These are phyloP conservation scores for Characodon lateralis DNA, from an alignment of 2,797 vertebrate species.

Conservation along the genomic window DNA sequence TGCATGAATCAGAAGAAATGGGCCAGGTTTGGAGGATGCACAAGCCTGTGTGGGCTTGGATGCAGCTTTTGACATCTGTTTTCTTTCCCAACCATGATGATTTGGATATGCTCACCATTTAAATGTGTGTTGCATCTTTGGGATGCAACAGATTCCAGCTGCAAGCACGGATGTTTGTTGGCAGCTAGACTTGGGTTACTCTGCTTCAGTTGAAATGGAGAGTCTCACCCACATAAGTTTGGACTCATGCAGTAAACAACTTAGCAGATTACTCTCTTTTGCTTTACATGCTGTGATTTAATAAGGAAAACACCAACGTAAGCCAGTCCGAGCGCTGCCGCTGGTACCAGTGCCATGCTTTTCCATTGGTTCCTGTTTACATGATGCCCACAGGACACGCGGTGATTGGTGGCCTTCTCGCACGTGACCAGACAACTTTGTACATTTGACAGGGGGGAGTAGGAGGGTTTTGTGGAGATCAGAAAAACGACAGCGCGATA, in stretches of 20 bases:
- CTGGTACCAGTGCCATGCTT: constrained; percentile 79
- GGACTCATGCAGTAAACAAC: constrained; percentile 65
- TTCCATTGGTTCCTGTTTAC: constrained; percentile 94
- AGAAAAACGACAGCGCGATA: constrained; percentile 99
- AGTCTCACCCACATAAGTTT: constrained; percentile 71
- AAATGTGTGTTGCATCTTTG: neutral
- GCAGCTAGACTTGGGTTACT: constrained; percentile 34
- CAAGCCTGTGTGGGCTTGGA: constrained; percentile 13
- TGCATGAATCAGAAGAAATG: neutral
- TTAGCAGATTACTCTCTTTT: constrained; percentile 76
- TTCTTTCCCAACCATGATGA: neutral
- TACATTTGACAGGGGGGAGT: constrained; percentile 89
- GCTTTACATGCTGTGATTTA: constrained; percentile 77
- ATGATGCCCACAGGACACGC: constrained; percentile 89
- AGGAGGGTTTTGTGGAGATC: constrained; percentile 93
- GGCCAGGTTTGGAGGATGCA: constrained; percentile 14
- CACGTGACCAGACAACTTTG: constrained; percentile 95
- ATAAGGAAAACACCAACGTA: constrained; percentile 80
- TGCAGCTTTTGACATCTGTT: neutral
- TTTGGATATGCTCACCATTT: neutral
- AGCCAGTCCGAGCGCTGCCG: constrained; percentile 71
- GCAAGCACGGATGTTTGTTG: neutral
- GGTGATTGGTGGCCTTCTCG: constrained; percentile 84
- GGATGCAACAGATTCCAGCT: neutral
- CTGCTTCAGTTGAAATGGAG: constrained; percentile 28